Base-by-base conservation (phyloP, 2,888 invertebrate genomes). In the Lasioglossum morio region DNA sequence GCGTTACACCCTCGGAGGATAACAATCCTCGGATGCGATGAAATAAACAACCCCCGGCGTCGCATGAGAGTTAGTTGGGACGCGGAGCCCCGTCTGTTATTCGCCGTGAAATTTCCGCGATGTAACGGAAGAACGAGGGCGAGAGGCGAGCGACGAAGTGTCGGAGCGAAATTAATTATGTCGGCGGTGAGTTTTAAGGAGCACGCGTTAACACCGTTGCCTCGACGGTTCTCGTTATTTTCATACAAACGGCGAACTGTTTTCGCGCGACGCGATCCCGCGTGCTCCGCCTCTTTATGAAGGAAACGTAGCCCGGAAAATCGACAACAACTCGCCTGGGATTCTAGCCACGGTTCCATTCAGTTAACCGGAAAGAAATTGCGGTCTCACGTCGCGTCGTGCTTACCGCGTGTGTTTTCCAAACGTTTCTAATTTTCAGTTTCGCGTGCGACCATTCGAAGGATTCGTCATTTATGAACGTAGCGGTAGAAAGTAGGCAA, bases 141-240 rank as follows among this genome's bases (percentile, higher is more conserved):
- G 53, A 53, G 57, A n/a, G 57, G 7, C 53, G 8, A 23, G 53
- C 3, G 53, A n/a, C 60, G 30, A 8, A 16, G 37, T 37, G 69
- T n/a, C 69, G 37, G 23, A 37, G 23, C 69, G 37, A 70, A 70
- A 40, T 70, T 37, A 70, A 70, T 40, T 37, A 70, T 23, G n/a
- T 23, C 69, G 40, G 4, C 10, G 40, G 37, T 23, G 37, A 37
- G 34, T 70, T 70, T 70, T 37, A 70, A 40, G 69, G 37, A 40
- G 69, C 40, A 40, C 69, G 69, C 69, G 69, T 37, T 70, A 37
- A 70, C 34, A 40, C n/a, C n/a, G 12, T 23, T n/a, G 40, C 23
- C 37, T 4, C 37, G 4, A 10, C 37, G 30, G 40, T 70, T n/a
- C 69, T 70, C n/a, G n/a, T 70, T 23, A 70, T 70, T 40, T n/a